Evolutionary conservation across 2,797 vertebrate genomes (phyloP), one percentile per base, ranked within the genome.

Genomic region (Sebastes cheni): DNA sequence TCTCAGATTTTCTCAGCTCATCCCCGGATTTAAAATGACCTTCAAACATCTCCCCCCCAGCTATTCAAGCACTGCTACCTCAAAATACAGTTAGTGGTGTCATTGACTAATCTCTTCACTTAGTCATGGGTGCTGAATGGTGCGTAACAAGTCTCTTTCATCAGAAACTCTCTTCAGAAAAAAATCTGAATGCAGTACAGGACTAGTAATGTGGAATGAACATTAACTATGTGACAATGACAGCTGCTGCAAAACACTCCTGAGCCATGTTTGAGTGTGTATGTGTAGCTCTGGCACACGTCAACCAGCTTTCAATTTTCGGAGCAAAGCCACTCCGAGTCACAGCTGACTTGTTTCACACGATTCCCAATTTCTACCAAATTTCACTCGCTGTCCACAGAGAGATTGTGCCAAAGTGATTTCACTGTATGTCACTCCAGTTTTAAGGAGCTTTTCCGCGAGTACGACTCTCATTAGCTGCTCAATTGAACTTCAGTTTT

Each of bases 1-100:
- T 54, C 66, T 70, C 50, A 75, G 70, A 65, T 81, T 87, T 76
- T 72, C 75, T 80, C 71, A 58, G 71, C 81, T 84, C 81, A 79
- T 80, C 64, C 70, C 34, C 25, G 77, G 70, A 86, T 87, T 85
- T 85, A 75, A 82, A 83, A 82, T 74, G 66, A 85, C 85, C 77
- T 86, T 84, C 61, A 78, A 78, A 72, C 55, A 69, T 72, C 50
- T 72, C 80, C 54, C 27, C 42, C 23, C n/a, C 23, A 54, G 72
- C 39, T 54, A 67, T 52, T 79, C 22, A 42, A 64, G 76, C 74
- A 13, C 0, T 5, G 46, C 30, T 66, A 79, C 42, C 80, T 60
- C 12, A 65, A 39, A 75, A 29, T 62, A 56, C 13, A 54, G 73
- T 62, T 58, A 46, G 23, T 27, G 42, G 23, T 59, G 59, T 59